A percentile compares a stretch with the other conserved stretches of the same genome.
Evolutionary conservation across 2,888 invertebrate genomes (phyloP).

Genomic region (Automeris io): DNA sequence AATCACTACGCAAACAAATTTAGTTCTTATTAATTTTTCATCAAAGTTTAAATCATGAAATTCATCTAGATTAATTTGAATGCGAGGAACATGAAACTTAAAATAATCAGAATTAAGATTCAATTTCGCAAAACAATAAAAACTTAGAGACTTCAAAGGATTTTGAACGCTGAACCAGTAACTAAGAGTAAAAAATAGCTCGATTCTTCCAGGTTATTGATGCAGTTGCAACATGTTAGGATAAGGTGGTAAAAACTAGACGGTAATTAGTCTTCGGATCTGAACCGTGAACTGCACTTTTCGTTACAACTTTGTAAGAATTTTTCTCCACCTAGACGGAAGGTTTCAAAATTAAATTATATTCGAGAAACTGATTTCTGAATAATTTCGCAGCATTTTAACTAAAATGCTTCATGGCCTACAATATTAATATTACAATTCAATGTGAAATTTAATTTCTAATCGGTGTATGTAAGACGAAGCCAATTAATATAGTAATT

Average conservation of each 20-base stretch:
- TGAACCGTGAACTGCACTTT: conserved; percentile 47
- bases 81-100: conserved; percentile 37
- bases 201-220: conserved; percentile 35
- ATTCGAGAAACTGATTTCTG: not conserved
- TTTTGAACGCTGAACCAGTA: conserved; percentile 38
- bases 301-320: conserved; percentile 14
- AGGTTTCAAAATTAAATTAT: not conserved
- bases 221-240: conserved; percentile 48
- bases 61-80: conserved; percentile 30
- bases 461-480: too few relatives aligned
- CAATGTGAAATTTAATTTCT: too few relatives aligned
- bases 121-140: conserved; percentile 29
- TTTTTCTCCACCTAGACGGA: not conserved
- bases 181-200: conserved; percentile 37
- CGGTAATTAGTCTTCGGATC: conserved; percentile 64
- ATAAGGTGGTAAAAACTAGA: conserved; percentile 55
- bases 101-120: conserved; percentile 32
- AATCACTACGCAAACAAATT: conserved; percentile 26
- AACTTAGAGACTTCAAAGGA: conserved; percentile 23
- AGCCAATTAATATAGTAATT: too few relatives aligned
- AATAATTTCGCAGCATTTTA: not conserved
- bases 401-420: too few relatives aligned
- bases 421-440: too few relatives aligned
- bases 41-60: conserved; percentile 37
- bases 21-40: conserved; percentile 22